Evolutionary conservation across 2,797 vertebrate species (phyloP), one percentile per base, ranked within the genome.

Genomic region (Psittacula echo): DNA sequence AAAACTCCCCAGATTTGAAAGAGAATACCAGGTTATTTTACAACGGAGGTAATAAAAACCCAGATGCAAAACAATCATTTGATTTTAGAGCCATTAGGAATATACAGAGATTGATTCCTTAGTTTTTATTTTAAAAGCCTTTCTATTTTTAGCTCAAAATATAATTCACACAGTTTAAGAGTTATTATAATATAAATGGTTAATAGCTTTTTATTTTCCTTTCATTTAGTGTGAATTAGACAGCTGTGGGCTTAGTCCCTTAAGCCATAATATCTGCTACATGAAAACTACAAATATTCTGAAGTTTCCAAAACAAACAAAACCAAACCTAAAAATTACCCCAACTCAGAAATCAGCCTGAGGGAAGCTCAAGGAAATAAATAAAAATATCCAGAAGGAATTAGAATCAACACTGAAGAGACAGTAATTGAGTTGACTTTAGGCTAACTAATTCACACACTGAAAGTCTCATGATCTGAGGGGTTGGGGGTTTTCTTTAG

Each of bases 351-450:
- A 94, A 86, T 73, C 48, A 78, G 84, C 86, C 79, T 94, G 87
- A 95, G 58, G 90, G 90, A 91, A 97, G 74, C 93, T 89, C 84
- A 93, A 93, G 85, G 64, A 95, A 91, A 90, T 78, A 64, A 93
- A 93, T 93, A 87, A 95, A 97, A 95, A 90, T 86, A 90, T 80
- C 62, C 75, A 77, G 67, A 90, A 95, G 67, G 45, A 97, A 97
- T 95, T 81, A 94, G 44, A 94, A 87, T 74, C 67, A 86, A 45
- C 50, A 66, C 30, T 51, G 88, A 62, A 71, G 73, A 94, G n/a
- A 75, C 51, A 42, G 60, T 96, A 95, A 96, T 87, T 93, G 48
- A 51, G 74, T 60, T 93, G 95, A 94, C 37, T 95, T 94, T 72
- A 76, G 81, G 37, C 76, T 91, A 94, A 93, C 37, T 77, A 92